phyloP scores from a whole-genome alignment of 2,888 invertebrate genomes.

The Aradus depressus region DNA sequence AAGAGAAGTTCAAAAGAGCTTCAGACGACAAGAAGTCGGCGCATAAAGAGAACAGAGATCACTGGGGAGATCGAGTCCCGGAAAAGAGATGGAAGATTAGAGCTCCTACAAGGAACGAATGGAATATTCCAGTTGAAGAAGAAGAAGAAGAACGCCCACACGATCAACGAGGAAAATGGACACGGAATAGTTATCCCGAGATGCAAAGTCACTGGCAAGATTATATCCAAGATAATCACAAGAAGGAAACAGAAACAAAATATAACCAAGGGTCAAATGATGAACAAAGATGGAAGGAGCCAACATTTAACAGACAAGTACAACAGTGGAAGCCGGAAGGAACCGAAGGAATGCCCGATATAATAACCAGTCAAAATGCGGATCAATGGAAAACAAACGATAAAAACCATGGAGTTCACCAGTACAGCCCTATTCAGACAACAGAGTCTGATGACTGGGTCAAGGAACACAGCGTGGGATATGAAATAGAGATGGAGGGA shows the following conservation, averaged over 20 bases:
- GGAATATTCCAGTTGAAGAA: too few relatives aligned
- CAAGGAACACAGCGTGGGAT: conserved; percentile 9
- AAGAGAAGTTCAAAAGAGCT: conserved; percentile 10
- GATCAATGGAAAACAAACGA: neutral
- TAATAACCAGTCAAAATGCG: conserved; percentile 7
- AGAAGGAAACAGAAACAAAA: too few relatives aligned
- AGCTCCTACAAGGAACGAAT: too few relatives aligned
- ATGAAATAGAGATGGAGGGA: conserved; percentile 7
- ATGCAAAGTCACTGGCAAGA: too few relatives aligned
- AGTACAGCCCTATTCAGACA: neutral
- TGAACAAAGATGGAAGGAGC: conserved; percentile 1
- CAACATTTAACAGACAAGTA: neutral
- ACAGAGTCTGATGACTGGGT: neutral
- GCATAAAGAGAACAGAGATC: neutral
- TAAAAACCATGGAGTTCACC: neutral
- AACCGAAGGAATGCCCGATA: neutral
- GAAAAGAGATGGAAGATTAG: neutral
- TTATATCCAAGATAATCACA: too few relatives aligned
- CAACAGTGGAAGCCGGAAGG: neutral
- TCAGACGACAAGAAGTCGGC: conserved; percentile 7
- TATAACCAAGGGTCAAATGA: neutral
- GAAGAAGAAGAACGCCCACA: too few relatives aligned
- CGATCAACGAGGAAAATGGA: too few relatives aligned
- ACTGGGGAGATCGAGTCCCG: neutral
- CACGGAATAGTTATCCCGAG: too few relatives aligned